Evolutionary conservation across 2,888 invertebrate genomes (phyloP).

Genomic region (Scelioninae gen. 1): DNA sequence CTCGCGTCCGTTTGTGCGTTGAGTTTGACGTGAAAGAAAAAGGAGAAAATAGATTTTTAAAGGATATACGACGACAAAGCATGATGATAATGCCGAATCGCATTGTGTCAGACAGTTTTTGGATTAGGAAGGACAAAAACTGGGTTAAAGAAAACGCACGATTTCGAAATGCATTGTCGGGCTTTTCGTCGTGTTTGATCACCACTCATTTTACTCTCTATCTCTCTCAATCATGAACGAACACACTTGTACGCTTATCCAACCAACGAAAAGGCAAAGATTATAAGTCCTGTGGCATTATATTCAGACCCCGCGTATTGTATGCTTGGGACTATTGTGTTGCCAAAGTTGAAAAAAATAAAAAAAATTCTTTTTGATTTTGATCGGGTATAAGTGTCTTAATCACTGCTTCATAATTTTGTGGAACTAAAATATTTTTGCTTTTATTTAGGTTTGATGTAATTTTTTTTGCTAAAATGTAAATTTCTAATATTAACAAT

Average conservation of each 20-base stretch:
- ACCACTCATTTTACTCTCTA: slow-evolving; percentile 54
- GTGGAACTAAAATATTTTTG: slow-evolving; percentile 1
- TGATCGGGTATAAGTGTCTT: slow-evolving; percentile 61
- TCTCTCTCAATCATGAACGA: slow-evolving; percentile 57
- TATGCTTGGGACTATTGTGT: slow-evolving; percentile 43
- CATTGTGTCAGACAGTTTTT: slow-evolving; percentile 61
- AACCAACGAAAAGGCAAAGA: slow-evolving; percentile 69
- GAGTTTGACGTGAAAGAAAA: slow-evolving; percentile 18
- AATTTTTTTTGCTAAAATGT: too few relatives aligned
- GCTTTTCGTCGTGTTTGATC: slow-evolving; percentile 65
- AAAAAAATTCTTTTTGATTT: slow-evolving; percentile 63
- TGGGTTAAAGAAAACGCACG: slow-evolving; percentile 68
- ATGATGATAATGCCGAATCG: slow-evolving; percentile 56
- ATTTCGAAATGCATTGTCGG: slow-evolving; percentile 62
- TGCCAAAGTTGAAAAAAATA: slow-evolving; percentile 21
- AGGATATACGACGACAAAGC: slow-evolving; percentile 49
- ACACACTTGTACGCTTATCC: slow-evolving; percentile 65
- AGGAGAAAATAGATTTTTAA: slow-evolving; percentile 43
- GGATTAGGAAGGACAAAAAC: slow-evolving; percentile 64
- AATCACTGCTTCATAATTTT: slow-evolving; percentile 26
- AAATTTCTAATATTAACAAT: too few relatives aligned
- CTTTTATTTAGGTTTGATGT: neutral
- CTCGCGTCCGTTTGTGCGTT: slow-evolving; percentile 1
- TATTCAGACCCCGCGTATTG: slow-evolving; percentile 64
- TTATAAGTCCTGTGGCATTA: slow-evolving; percentile 65